Conservation (phyloP, 2,888 invertebrate species). For the Girardia tigrina region DNA sequence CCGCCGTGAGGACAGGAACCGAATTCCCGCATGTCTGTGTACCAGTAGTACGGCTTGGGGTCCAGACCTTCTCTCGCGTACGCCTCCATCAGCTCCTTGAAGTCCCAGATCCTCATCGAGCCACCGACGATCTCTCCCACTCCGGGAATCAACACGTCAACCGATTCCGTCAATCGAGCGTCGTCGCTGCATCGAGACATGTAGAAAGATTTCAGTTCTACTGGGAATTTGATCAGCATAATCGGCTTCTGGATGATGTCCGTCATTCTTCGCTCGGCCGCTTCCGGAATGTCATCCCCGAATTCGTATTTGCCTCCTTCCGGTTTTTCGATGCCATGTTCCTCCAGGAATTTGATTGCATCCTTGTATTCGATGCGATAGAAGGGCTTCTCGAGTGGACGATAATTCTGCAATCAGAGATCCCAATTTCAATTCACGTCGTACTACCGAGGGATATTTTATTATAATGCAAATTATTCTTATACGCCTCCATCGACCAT, state of each 20-base stretch:
- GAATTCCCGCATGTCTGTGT: too few species aligned
- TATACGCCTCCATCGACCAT: too few species aligned
- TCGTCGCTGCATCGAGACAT: slow-evolving; percentile 88
- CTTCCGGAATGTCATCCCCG: slow-evolving; percentile 98
- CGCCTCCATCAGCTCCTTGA: slow-evolving; percentile 67
- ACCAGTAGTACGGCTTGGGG: slow-evolving; percentile 90
- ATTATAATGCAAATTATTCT: too few species aligned
- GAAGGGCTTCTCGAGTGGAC: slow-evolving; percentile 74
- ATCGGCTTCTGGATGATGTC: slow-evolving; percentile 87
- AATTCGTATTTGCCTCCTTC: slow-evolving; percentile 90
- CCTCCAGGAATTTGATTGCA: slow-evolving; percentile 77
- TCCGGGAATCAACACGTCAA: slow-evolving; percentile 81
- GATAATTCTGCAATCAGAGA: slow-evolving; percentile 65
- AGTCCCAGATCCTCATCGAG: slow-evolving; percentile 90
- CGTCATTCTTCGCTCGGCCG: slow-evolving; percentile 96
- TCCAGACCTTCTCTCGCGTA: slow-evolving; percentile 79
- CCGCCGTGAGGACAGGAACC: too few species aligned
- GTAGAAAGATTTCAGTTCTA: slow-evolving; percentile 91
- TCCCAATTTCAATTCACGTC: too few species aligned
- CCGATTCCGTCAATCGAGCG: slow-evolving; percentile 76
- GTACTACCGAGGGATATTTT: too few species aligned
- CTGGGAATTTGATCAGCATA: slow-evolving; percentile 81
- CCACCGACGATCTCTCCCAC: slow-evolving; percentile 97
- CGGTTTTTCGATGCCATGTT: slow-evolving; percentile 83
- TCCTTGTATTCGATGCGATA: slow-evolving; percentile 80